phyloP scores from a whole-genome alignment of 37 sponge, comb jelly and placozoan species.

The Geodia barretti region DNA sequence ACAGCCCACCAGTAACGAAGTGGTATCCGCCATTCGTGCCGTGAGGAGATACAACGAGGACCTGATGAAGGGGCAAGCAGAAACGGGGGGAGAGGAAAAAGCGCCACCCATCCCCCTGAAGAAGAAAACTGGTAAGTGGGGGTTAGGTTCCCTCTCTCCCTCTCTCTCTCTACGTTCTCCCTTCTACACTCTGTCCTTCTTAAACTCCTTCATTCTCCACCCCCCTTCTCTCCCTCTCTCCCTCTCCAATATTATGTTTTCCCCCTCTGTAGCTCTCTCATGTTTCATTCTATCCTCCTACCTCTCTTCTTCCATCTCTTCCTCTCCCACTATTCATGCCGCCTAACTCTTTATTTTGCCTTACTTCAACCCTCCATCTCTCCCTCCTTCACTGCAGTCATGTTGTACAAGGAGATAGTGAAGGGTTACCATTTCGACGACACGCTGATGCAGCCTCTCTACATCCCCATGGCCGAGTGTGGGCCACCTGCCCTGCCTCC shows the following conservation, averaged over 20 bases:
- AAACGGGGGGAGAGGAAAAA: constrained; percentile 29
- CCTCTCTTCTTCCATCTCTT: too few species aligned
- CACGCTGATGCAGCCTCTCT: constrained; percentile 40
- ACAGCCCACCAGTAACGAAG: constrained; percentile 35
- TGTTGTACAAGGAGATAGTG: constrained; percentile 48
- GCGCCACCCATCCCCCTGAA: constrained; percentile 76
- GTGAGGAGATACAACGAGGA: constrained; percentile 50
- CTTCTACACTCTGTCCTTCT: not conserved
- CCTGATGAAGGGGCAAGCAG: constrained; percentile 9
- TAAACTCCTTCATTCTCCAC: not conserved
- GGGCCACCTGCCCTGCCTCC: constrained; percentile 70
- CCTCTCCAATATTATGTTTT: too few species aligned
- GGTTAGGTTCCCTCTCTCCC: not conserved
- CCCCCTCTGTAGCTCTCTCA: too few species aligned
- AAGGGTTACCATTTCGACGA: constrained; percentile 56
- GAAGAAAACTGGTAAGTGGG: constrained; percentile 56
- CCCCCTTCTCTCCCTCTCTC: not conserved
- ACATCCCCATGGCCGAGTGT: constrained; percentile 48
- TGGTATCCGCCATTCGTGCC: constrained; percentile 10
- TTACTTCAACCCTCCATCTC: constrained; percentile 5
- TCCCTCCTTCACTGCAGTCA: constrained; percentile 25
- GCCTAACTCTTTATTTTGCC: not conserved
- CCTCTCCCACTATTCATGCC: constrained; percentile 1
- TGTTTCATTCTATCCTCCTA: too few species aligned
- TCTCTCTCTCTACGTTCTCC: not conserved